Base-by-base conservation (phyloP, 1,140 invertebrate genomes). In the Drosophila kepulauana region DNA sequence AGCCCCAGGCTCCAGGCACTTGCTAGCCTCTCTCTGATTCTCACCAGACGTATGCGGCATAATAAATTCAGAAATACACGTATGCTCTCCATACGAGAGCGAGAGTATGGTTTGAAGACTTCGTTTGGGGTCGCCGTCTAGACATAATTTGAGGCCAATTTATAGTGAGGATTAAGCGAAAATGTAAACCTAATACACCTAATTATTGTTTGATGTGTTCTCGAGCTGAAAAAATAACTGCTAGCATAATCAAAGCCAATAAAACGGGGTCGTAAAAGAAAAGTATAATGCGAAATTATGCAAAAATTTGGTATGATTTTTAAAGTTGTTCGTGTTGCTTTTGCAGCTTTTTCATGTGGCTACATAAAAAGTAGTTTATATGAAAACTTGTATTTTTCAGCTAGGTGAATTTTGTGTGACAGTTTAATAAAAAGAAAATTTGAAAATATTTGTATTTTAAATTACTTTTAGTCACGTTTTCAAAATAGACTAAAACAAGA, bases 131-230 rank as follows among this genome's bases (percentile, higher is more conserved):
- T 54, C 57, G 41, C 69, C 73, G 82, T 87, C 82, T 87, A 88
- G 82, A 82, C 82, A 69, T 82, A 67, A 82, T 82, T 82, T 78
- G 52, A 25, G 77, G 48, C 64, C 67, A 74, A 74, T 74, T 74
- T 74, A 61, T 74, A 68, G 58, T 69, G n/a, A 25, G 30, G 41
- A 62, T 69, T 69, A 59, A 67, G 52, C 49, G 59, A 45, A 56
- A 54, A 62, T 43, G 38, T 61, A 35, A 54, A 7, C 10, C 6
- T 16, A 56, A 56, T 48, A 54, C 43, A 13, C 16, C 35, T 73
- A 67, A 67, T 64, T 64, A 38, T 59, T 56, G 11, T 25, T 54
- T 54, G 51, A 35, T 54, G 13, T 33, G n/a, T 43, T 43, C 41
- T 43, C 41, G n/a, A 43, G 41, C n/a, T 43, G n/a, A 13, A 43